These are phyloP conservation scores for Platynereis dumerilii DNA, from an alignment of 2,888 invertebrate genomes.

Conservation along the genomic window DNA sequence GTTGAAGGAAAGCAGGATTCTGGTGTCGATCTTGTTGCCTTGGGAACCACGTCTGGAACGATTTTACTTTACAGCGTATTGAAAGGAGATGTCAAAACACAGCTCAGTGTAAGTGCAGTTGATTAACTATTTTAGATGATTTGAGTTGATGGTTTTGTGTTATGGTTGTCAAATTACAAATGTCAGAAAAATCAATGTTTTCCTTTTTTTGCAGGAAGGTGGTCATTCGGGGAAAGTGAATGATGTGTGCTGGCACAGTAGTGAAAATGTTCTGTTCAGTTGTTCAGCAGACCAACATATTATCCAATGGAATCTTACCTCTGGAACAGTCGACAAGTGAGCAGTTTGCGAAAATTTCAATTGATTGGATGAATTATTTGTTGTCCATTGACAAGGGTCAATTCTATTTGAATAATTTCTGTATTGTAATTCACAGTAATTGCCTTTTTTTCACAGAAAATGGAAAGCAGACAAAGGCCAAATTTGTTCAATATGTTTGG, in stretches of 20 bases:
- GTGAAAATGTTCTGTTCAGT: slow-evolving; percentile 66
- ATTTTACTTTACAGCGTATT: slow-evolving; percentile 76
- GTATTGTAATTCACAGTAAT: neutral
- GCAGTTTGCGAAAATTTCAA: too few species aligned
- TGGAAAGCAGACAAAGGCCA: slow-evolving; percentile 71
- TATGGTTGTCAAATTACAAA: too few species aligned
- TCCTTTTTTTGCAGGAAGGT: slow-evolving; percentile 65
- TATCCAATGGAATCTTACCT: slow-evolving; percentile 59
- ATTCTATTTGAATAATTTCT: too few species aligned
- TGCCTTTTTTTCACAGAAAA: slow-evolving; percentile 65
- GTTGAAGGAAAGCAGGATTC: slow-evolving; percentile 25
- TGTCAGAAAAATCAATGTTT: too few species aligned
- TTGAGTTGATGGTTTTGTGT: neutral
- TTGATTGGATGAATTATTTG: neutral
- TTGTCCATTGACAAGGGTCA: neutral
- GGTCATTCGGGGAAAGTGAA: slow-evolving; percentile 68
- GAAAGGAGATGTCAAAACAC: slow-evolving; percentile 71
- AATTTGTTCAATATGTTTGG: slow-evolving; percentile 68
- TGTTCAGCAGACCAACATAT: slow-evolving; percentile 68
- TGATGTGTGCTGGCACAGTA: slow-evolving; percentile 70
- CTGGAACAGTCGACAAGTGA: slow-evolving; percentile 29
- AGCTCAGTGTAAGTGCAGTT: slow-evolving; percentile 36
- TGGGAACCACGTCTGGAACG: slow-evolving; percentile 78
- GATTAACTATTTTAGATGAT: neutral
- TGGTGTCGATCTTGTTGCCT: slow-evolving; percentile 67